Evolutionary conservation across 1,140 invertebrate genomes (phyloP), one percentile per base, ranked within the genome.

Genomic region (Zaprionus africanus): DNA sequence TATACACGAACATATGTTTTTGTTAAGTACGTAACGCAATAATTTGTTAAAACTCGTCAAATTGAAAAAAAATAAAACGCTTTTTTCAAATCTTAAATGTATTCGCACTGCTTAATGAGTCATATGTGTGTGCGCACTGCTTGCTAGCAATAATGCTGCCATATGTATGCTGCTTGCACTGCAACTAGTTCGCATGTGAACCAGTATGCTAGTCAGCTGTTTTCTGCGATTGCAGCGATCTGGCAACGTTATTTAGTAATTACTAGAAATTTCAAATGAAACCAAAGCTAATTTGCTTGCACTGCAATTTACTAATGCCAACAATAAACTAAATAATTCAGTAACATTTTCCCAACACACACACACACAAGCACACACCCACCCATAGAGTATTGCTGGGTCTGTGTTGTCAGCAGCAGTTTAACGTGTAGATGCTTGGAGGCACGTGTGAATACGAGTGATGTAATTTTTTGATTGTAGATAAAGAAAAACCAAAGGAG

Each of bases 381-480:
- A 34, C 31, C 31, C 4, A 34, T 9, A 34, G 31, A 11, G 9
- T 34, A 57, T 11, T 36, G 38, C 49, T 13, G 38, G 24, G 31
- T 11, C 31, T 57, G 17, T 59, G 5, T 36, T 11, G 31, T 34
- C 31, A 11, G 31, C 31, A 11, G 9, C 9, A 11, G 31, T 34
- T 34, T 11, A 9, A 9, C 31, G 9, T 34, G 31, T 11, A 9
- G 31, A 34, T 34, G 65, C 60, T 41, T 26, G 24, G 38, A 19
- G 53, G 60, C 62, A 56, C 59, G 43, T 53, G 54, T 63, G 28
- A 41, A 43, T 71, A 6, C 46, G 58, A 65, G 79, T 84, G 82
- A 84, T 84, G 82, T 84, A 84, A 84, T 84, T 83, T 84, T 83
- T 60, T 49, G 11, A 4, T 28, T 28, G 43, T 17, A 78, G 69